These are phyloP conservation scores for Fratercula arctica DNA, from an alignment of 2,797 vertebrate genomes.

Conservation along the genomic window DNA sequence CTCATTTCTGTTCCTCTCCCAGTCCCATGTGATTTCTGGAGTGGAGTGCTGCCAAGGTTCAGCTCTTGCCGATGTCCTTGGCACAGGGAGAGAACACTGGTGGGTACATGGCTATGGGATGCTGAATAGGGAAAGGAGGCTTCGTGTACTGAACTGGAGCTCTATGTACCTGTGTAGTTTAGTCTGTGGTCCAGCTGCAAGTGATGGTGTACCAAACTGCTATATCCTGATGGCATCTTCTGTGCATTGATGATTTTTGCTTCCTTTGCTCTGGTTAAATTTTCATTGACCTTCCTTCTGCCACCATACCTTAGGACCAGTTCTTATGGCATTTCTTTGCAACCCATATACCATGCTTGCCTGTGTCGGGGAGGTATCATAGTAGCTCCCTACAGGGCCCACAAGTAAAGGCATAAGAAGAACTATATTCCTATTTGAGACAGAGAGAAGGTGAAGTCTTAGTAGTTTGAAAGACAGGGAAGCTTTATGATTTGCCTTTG, in stretches of 20 bases:
- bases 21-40: background rate
- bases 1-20: background rate
- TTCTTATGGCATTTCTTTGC: background rate
- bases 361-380: background rate
- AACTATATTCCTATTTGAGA: background rate
- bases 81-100: background rate
- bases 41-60: background rate
- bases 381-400: fast-evolving
- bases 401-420: background rate
- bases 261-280: background rate
- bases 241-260: background rate
- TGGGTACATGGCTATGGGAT: background rate
- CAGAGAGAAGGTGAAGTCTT: background rate
- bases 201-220: background rate
- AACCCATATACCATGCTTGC: background rate
- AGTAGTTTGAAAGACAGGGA: background rate
- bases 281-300: background rate
- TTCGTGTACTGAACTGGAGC: background rate
- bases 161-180: background rate
- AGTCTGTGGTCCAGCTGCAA: background rate
- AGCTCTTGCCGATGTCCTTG: background rate
- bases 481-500: background rate
- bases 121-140: background rate
- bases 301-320: background rate
- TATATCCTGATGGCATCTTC: background rate